Base-by-base conservation (phyloP, 2,888 invertebrate species). In the Drosophila anomelani region DNA sequence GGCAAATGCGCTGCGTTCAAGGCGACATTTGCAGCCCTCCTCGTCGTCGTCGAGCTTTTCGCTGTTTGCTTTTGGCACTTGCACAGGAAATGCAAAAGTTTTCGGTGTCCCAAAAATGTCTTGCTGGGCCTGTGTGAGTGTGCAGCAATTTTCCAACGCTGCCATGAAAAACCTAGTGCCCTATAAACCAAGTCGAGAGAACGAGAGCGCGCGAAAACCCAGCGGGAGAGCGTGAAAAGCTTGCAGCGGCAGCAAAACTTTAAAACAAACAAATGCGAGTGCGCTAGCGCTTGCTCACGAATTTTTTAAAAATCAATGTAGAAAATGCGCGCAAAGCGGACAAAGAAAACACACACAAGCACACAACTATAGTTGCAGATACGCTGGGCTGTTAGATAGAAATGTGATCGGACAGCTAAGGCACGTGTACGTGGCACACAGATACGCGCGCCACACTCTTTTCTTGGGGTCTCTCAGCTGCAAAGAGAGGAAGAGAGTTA, bases 141-240 rank as follows among this genome's bases (percentile, higher is more conserved):
- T 79, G 77, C 81, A 77, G 80, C 80, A 81, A 74, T 87, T 89
- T 85, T 81, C 85, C 85, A 68, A 78, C 70, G 77, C 51, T 81
- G 77, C 76, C 84, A 80, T 78, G 85, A 86, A 86, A 61, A 90
- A 90, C 90, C 91, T 83, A 90, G 88, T 91, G 91, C 85, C 91
- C 91, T 84, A 91, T 82, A 88, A 90, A 86, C 79, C 47, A 5
- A 44, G 56, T 10, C 57, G 26, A 59, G 66, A 68, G 62, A 43
- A 36, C 43, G 53, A 41, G 32, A 54, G 53, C 53, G 49, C 20
- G 34, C 5, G 51, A 20, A 70, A 55, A 59, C 69, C 54, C 47
- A 43, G 51, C 26, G 68, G 47, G 70, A 49, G 60, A 68, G 60
- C 29, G 61, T 44, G 32, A 43, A 71, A 56, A 70, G 70, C 70